Base-by-base conservation (phyloP, 2,113 vertebrate genomes). In the Ploceus nigricollis region DNA sequence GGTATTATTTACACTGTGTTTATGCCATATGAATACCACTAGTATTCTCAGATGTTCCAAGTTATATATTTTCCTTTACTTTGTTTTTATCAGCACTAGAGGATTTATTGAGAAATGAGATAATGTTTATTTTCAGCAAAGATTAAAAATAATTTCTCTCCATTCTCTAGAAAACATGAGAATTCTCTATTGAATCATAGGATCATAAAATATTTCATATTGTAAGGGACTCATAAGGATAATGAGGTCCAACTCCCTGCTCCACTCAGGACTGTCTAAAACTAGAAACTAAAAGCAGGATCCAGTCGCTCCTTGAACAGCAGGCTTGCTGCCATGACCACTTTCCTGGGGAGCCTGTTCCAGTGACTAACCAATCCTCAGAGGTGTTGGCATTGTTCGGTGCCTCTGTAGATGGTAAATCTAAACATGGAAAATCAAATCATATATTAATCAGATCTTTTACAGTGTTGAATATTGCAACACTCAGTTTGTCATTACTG, bases 301-400 rank as follows among this genome's bases (percentile, higher is more conserved):
- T 56, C 24, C 25, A 35, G 9, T 42, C 0, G 0, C 4, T 23
- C 33, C 18, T 50, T 50, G 35, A 57, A 44, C 8, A 42, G 27
- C 31, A 57, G 30, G 15, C 22, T 88, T 70, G 6, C 17, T 71
- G 35, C 14, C 18, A 23, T 80, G 31, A 23, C 12, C n/a, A 15
- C 39, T 51, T 66, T 47, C 20, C 42, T 40, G 51, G 20, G 27
- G 2, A 76, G 7, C 24, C 45, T 61, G 10, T 66, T 82, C 14
- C 58, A 23, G 30, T 12, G 48, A 45, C 37, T 0, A 2, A 15
- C 2, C 13, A 68, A 22, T 68, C 53, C n/a, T 84, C 15, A 23
- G 45, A 77, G 40, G 3, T 33, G 13, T 31, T 77, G 30, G 2
- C 24, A 51, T 70, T 65, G n/a, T 68, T 88, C 35, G 66, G 1